Evolutionary conservation across 2,113 vertebrate species (phyloP), one percentile per base, ranked within the genome.

Genomic region (Astatotilapia flaviijosephi): DNA sequence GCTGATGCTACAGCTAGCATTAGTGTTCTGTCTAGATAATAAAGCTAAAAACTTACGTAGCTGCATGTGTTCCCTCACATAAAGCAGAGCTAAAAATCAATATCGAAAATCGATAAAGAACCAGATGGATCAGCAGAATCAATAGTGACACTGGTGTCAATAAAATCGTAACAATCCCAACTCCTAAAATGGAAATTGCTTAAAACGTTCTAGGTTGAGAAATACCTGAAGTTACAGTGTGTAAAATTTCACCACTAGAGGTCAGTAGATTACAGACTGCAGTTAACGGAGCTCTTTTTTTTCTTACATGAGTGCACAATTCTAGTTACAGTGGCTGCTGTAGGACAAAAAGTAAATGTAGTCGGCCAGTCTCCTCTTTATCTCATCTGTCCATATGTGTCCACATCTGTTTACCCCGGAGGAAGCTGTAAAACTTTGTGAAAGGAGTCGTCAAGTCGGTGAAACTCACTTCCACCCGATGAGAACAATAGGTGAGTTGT

Each of bases 21-120:
- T 21, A 23, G 35, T 23, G 7, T 42, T 0, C 37, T 23, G 65
- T 70, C 37, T 23, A 23, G n/a, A 70, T 70, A 70, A 40, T 0
- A 45, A 73, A 42, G 37, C 37, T 42, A 42, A 23, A 70, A 70
- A 26, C 37, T 0, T 40, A 8, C 0, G 1, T 42, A 70, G 37
- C 12, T 23, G 37, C 21, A 70, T 14, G 35, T 42, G 65, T 23
- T 70, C n/a, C 65, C 2, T 70, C 65, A 70, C 1, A 42, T 23
- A 42, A 70, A 70, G 21, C 7, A 10, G 13, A 2, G 21, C 40
- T 45, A 73, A 47, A 45, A 28, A 47, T 28, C 40, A 17, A 17
- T 73, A 0, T 26, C 0, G 37, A 15, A 23, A 73, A 45, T 45
- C 4, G 4, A 73, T 70, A 73, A 73, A 73, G 65, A 45, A 73